phyloP scores from a whole-genome alignment of 2,113 vertebrate species.

The Diadophis punctatus region DNA sequence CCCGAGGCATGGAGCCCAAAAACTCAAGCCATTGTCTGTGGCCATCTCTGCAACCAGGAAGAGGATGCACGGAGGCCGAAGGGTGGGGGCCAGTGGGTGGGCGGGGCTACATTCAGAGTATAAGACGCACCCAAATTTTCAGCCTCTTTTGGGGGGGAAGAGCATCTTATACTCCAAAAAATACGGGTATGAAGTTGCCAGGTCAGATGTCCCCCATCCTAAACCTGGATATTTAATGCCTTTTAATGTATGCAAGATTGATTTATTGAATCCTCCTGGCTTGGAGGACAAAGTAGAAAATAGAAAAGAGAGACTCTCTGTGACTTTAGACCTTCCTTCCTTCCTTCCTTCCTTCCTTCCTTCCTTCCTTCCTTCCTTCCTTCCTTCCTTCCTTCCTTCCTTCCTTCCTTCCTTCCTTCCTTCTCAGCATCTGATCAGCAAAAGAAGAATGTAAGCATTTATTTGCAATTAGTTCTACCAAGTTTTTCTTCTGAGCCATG shows the following conservation, averaged over 20 bases:
- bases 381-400: too few relatives aligned
- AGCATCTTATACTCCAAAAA: too few relatives aligned
- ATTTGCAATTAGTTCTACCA: background rate
- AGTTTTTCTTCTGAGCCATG: slow-evolving; percentile 8
- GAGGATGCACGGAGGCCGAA: too few relatives aligned
- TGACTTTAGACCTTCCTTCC: background rate
- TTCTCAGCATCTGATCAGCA: background rate
- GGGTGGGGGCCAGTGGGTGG: too few relatives aligned
- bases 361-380: too few relatives aligned
- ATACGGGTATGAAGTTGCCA: background rate
- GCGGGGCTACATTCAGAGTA: too few relatives aligned
- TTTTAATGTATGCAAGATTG: background rate
- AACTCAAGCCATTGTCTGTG: too few relatives aligned
- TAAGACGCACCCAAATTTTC: too few relatives aligned
- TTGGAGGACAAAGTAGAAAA: background rate
- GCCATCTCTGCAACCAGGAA: too few relatives aligned
- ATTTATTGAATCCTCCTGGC: background rate
- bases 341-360: background rate
- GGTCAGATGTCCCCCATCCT: background rate
- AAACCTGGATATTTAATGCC: background rate
- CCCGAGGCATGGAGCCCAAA: too few relatives aligned
- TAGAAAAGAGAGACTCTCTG: background rate
- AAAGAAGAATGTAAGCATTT: slow-evolving; percentile 21
- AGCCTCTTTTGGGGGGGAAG: too few relatives aligned
- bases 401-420: background rate